Base-by-base conservation (phyloP, 2,797 vertebrate genomes). In the Nyctalus aviator region DNA sequence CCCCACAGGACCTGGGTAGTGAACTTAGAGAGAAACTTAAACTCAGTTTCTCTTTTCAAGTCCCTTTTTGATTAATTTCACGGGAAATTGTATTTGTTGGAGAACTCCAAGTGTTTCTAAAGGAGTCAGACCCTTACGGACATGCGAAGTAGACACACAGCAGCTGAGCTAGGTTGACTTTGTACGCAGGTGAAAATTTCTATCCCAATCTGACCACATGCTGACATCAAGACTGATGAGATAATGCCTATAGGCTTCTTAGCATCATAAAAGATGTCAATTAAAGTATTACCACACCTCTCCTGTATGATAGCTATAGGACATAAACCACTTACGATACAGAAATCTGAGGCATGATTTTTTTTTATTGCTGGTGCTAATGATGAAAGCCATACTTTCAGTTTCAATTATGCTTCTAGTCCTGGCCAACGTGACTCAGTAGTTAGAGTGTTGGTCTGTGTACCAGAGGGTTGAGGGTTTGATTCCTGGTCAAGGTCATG, bases 271-370 rank as follows among this genome's bases (percentile, higher is more conserved):
- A 68, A 81, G 55, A 71, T 84, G 59, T 79, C 8, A 7, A 17
- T 37, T 17, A 86, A 91, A 96, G 90, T 73, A 37, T 57, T 90
- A 77, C 89, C 53, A 57, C 64, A 27, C 44, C 41, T 88, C 75
- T 82, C 64, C 32, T 15, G 11, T 44, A 25, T 69, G 15, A 50
- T 62, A 91, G 75, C 30, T 35, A n/a, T 3, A 68, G 69, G 55
- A 76, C 37, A 71, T 55, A 77, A 84, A 18, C 32, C 37, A 87
- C n/a, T 53, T n/a, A 59, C 25, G 21, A 91, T 32, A 78, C 25
- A 48, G 86, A 92, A 79, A 62, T 73, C 44, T 55, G 76, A 93
- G 48, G 23, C 50, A 27, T 50, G 50, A 14, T 41, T 37, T 62
- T 75, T 71, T 93, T 85, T 59, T 27, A 75, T 27, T 66, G 53